phyloP scores from a whole-genome alignment of 35 echinoderm and acorn worm genomes.

The Apostichopus japonicus region DNA sequence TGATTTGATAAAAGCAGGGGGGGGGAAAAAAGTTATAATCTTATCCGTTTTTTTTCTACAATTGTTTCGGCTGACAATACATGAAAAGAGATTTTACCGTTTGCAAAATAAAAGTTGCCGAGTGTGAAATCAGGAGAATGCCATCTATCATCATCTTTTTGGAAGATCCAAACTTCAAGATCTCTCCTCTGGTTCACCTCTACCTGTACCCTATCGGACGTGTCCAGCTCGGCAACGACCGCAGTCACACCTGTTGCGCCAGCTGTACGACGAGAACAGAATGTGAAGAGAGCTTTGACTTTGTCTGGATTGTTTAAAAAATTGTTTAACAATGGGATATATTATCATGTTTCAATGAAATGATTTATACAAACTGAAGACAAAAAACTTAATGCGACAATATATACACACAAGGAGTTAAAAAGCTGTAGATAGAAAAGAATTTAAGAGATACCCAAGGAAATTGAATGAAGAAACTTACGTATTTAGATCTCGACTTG shows the following conservation, averaged over 20 bases:
- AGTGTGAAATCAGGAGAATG: constrained; percentile 60
- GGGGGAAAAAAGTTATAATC: background rate
- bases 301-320: no score
- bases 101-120: constrained; percentile 66
- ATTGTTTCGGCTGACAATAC: no score
- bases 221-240: constrained; percentile 33
- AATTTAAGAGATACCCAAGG: no score
- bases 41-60: background rate
- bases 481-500: no score
- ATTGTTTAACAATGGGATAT: no score
- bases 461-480: no score
- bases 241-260: constrained; percentile 83
- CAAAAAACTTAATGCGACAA: no score
- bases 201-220: constrained; percentile 72
- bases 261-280: constrained; percentile 17
- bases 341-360: no score
- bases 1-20: background rate
- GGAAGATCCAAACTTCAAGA: constrained; percentile 70
- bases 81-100: constrained; percentile 26
- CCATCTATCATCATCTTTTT: constrained; percentile 47
- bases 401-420: no score
- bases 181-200: constrained; percentile 77
- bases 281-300: no score
- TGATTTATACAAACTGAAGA: no score
- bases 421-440: no score